A percentile compares a stretch with the other conserved stretches of the same genome.
These are phyloP conservation scores for Andrena flavipes DNA, from an alignment of 2,888 invertebrate species.

Conservation along the genomic window DNA sequence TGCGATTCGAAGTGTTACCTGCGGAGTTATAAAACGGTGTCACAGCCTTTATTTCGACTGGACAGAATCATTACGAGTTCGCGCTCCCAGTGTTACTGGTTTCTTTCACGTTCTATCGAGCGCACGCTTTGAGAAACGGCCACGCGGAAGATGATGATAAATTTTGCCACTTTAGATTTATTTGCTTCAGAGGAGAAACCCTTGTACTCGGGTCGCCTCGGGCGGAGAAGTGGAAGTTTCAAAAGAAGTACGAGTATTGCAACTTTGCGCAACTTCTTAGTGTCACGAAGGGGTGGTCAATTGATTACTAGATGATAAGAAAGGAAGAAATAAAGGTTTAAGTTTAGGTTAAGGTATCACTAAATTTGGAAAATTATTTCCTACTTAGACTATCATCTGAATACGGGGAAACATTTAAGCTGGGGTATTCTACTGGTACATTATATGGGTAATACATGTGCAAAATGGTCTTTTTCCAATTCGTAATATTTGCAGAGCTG, in stretches of 20 bases:
- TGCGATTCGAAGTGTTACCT: not conserved
- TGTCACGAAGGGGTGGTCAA: too few relatives aligned
- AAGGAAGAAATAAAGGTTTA: not conserved
- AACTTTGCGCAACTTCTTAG: not conserved
- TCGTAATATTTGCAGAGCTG: too few relatives aligned
- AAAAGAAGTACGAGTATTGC: slow-evolving; percentile 23
- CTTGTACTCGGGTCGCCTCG: slow-evolving; percentile 19
- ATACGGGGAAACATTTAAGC: too few relatives aligned
- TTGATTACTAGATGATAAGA: not conserved
- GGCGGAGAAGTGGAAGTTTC: not conserved
- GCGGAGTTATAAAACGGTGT: slow-evolving; percentile 8
- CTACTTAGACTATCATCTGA: too few relatives aligned
- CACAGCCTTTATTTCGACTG: not conserved
- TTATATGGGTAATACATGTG: too few relatives aligned
- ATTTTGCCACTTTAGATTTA: slow-evolving; percentile 51
- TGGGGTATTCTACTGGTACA: too few relatives aligned
- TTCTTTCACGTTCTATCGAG: slow-evolving; percentile 39
- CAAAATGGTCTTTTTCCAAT: too few relatives aligned
- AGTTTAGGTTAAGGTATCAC: too few relatives aligned
- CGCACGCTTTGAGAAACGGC: not conserved
- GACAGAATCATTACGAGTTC: slow-evolving; percentile 34
- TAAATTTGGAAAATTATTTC: not conserved
- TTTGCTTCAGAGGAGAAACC: slow-evolving; percentile 22
- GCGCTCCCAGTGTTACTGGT: slow-evolving; percentile 23
- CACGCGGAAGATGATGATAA: slow-evolving; percentile 28